phyloP scores from a whole-genome alignment of 2,888 invertebrate species.

The Trichogramma evanescens region DNA sequence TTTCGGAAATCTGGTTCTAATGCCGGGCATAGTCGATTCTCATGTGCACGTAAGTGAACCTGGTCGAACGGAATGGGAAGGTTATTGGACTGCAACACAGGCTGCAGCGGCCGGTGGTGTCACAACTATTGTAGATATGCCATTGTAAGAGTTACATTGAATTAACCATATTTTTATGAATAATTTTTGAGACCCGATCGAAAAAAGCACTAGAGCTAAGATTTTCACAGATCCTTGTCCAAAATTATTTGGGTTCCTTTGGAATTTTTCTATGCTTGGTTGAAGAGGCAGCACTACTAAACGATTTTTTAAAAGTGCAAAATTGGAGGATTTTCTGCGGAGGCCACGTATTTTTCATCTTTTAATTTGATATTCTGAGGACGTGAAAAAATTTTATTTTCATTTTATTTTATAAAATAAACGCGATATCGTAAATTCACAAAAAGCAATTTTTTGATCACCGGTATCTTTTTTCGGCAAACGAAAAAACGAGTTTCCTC shows the following conservation, averaged over 20 bases:
- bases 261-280: not conserved
- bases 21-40: conserved; percentile 66
- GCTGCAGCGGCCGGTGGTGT: conserved; percentile 68
- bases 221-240: too few species aligned
- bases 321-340: too few species aligned
- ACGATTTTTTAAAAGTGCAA: too few species aligned
- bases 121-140: conserved; percentile 67
- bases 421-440: too few species aligned
- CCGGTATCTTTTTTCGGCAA: too few species aligned
- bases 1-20: conserved; percentile 52
- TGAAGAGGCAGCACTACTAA: not conserved
- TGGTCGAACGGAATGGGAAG: conserved; percentile 66
- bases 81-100: conserved; percentile 62
- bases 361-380: too few species aligned
- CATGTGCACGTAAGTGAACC: conserved; percentile 72
- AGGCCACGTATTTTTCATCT: too few species aligned
- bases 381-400: too few species aligned
- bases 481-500: too few species aligned
- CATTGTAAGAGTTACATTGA: conserved; percentile 51
- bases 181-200: not conserved
- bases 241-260: not conserved
- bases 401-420: too few species aligned
- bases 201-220: too few species aligned
- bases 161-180: not conserved
- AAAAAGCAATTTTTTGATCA: too few species aligned